These are phyloP conservation scores for Phalacrocorax brasilianus DNA, from an alignment of 2,113 vertebrate genomes.

Conservation along the genomic window DNA sequence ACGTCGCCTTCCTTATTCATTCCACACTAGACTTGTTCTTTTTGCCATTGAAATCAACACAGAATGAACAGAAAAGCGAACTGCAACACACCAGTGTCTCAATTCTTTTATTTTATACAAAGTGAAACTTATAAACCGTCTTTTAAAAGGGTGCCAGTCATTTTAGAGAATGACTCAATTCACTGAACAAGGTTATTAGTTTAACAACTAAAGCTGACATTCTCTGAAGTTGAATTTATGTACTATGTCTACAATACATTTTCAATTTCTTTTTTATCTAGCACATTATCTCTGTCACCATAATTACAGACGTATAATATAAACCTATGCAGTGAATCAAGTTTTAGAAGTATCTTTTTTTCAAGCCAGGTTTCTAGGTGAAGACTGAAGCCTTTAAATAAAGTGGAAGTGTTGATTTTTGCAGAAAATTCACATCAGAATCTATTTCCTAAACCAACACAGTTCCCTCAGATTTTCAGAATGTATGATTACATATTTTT, in stretches of 20 bases:
- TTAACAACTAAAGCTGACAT: conserved; percentile 9
- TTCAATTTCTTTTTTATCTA: conserved; percentile 35
- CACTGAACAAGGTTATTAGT: background rate
- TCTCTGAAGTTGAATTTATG: conserved; percentile 34
- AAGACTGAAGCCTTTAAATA: background rate
- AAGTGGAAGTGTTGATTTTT: background rate
- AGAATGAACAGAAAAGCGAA: background rate
- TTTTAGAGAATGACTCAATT: background rate
- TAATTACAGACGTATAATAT: background rate
- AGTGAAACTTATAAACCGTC: background rate
- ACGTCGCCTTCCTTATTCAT: background rate
- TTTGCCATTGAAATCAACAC: background rate
- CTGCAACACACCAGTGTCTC: background rate
- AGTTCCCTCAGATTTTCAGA: background rate
- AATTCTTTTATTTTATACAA: background rate
- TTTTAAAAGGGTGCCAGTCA: background rate
- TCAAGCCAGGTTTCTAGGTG: background rate
- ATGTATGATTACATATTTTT: background rate
- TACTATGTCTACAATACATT: background rate
- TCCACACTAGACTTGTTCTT: background rate
- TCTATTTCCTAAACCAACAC: background rate
- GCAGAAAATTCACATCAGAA: background rate
- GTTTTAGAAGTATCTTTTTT: background rate
- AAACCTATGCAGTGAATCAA: conserved; percentile 3
- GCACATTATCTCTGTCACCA: background rate